Percentiles rank a stretch among this genome's conserved stretches.
Conservation (phyloP, 2,888 invertebrate species). For the Rhamnusium bicolor region DNA sequence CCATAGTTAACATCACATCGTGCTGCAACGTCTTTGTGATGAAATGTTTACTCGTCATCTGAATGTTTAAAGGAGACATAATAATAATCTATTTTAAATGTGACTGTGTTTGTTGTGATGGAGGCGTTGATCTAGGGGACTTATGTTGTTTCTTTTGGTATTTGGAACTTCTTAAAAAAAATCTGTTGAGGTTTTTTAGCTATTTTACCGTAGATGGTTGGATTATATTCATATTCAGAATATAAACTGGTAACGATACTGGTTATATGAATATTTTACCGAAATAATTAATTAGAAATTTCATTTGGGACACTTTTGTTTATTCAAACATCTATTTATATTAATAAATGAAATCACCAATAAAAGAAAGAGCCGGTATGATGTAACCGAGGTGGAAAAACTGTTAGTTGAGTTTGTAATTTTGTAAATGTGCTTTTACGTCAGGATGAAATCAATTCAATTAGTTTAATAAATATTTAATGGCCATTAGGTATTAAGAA, state of each 20-base stretch:
- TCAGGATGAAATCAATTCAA: slow-evolving; percentile 54
- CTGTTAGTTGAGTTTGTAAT: slow-evolving; percentile 13
- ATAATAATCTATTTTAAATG: too few species aligned
- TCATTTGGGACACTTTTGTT: neutral
- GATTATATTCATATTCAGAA: too few species aligned
- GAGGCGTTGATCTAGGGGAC: too few species aligned
- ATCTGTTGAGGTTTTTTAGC: too few species aligned
- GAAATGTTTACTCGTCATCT: too few species aligned
- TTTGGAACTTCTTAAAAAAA: too few species aligned
- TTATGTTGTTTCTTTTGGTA: too few species aligned
- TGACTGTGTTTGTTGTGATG: too few species aligned
- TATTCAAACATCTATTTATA: slow-evolving; percentile 17
- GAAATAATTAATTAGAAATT: neutral
- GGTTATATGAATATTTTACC: neutral
- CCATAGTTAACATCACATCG: too few species aligned
- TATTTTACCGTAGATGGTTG: too few species aligned
- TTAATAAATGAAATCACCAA: neutral
- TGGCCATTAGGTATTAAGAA: slow-evolving; percentile 60
- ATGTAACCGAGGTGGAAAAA: neutral
- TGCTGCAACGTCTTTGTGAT: too few species aligned
- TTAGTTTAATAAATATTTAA: slow-evolving; percentile 62
- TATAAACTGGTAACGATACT: neutral
- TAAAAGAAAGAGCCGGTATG: neutral
- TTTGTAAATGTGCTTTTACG: slow-evolving; percentile 19
- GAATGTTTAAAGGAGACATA: too few species aligned